Base-by-base conservation (phyloP, 1,140 invertebrate species). In the Drosophila saltans region DNA sequence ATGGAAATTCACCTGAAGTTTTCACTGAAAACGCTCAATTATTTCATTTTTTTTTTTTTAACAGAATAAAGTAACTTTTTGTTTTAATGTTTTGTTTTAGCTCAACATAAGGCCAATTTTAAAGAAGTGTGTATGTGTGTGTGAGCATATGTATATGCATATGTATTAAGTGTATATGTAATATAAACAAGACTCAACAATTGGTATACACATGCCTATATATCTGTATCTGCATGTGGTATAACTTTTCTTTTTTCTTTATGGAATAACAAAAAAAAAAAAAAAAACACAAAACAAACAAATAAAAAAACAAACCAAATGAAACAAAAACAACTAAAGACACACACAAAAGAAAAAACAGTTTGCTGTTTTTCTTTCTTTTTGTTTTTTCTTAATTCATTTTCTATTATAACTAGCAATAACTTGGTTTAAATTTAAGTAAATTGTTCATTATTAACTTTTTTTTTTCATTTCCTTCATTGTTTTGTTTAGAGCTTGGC, bases 11-110 rank as follows among this genome's bases (percentile, higher is more conserved):
- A 79, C 72, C 75, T 75, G 81, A 85, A 81, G 81, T 86, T 86
- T 83, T 86, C 83, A 88, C 83, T 88, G 83, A 88, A 88, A 88
- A 88, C 83, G 83, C 83, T 88, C 84, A 71, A 73, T 78, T 69
- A 80, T 71, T 30, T 16, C 16, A 30, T 30, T 30, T 52, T 52
- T 48, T 52, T 52, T 48, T 86, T 64, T 68, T 36, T 0, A 36
- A 76, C 70, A 81, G 74, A 78, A 62, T 40, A 65, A 71, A 24
- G 10, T 55, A 58, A 30, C 6, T 56, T 67, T 74, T 66, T 33
- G 21, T 62, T 45, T 63, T 65, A 16, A 26, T 40, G 52, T 63
- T 63, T 63, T 73, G 56, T 40, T 72, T 77, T 57, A 66, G 69
- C 70, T 83, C 80, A 88, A 88, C 83, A 74, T 86, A 88, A 80